phyloP scores from a whole-genome alignment of 1,140 invertebrate species.

The Papilio dardanus region DNA sequence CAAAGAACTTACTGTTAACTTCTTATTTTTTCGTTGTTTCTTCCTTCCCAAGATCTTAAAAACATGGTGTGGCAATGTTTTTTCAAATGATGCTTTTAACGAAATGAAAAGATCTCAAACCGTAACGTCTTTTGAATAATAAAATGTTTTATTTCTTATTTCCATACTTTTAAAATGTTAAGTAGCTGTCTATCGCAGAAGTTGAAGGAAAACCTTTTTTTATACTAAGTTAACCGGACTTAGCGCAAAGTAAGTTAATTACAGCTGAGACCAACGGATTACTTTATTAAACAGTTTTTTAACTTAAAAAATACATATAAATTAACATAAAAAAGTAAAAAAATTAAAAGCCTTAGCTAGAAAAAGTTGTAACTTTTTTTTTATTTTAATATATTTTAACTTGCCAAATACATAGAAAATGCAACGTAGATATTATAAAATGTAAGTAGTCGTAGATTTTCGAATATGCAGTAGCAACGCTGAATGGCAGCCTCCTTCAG shows the following conservation, averaged over 20 bases:
- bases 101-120: not conserved
- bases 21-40: not conserved
- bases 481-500: constrained; percentile 14
- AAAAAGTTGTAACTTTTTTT: not conserved
- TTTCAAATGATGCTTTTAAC: not conserved
- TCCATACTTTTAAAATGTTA: not conserved
- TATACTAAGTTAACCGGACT: not conserved
- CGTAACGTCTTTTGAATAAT: not conserved
- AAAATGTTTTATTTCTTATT: not conserved
- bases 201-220: not conserved
- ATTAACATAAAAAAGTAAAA: not conserved
- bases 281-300: not conserved
- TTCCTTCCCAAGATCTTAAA: not conserved
- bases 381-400: not conserved
- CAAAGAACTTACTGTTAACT: too few species aligned
- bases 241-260: not conserved
- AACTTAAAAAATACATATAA: not conserved
- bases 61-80: not conserved
- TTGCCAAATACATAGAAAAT: not conserved
- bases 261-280: not conserved
- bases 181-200: constrained; percentile 6
- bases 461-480: not conserved
- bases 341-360: not conserved
- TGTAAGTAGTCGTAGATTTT: not conserved
- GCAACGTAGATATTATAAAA: not conserved